Evolutionary conservation across 2,888 invertebrate genomes (phyloP), one percentile per base, ranked within the genome.

Genomic region (Idaea straminata): DNA sequence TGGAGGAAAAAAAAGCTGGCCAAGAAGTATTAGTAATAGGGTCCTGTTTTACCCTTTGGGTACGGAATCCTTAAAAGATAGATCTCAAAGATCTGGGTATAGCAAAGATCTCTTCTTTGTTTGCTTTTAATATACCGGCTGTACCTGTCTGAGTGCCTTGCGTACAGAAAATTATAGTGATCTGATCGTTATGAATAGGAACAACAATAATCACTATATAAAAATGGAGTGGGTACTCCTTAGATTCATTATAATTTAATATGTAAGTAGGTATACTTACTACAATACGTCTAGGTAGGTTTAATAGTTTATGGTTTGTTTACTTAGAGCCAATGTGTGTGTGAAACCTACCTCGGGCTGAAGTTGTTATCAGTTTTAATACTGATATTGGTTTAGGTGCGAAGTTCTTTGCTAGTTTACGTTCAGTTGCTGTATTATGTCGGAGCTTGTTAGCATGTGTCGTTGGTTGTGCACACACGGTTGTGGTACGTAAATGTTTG

Each of bases 291-390:
- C 47, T 47, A 47, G 47, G 47, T 47, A 47, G 47, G 47, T 47
- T 47, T 47, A 62, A 62, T 62, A 60, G 69, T 68, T 74, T 69
- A 75, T 68, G 69, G 72, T 77, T 79, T 77, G 78, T 82, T 81
- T 81, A 81, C 77, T 75, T 72, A 71, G 71, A 74, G 70, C 70
- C 25, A 25, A 25, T 25, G 73, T 70, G 69, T 75, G 72, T 79
- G 73, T 74, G 76, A 74, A 78, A 47, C 67, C 74, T 70, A 77
- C 74, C 25, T 77, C 69, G 76, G 66, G 68, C 59, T 71, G 74
- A 79, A 75, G 75, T 77, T 83, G 85, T 90, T 91, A 89, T 89
- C 89, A 90, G 83, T 75, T 69, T 69, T 70, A 77, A 78, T 76
- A 78, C 77, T 79, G 81, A 80, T 80, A 77, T 75, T 71, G 73